A percentile compares a stretch with the other conserved stretches of the same genome.
These are phyloP conservation scores for Patiria pectinifera DNA, from an alignment of 53 echinoderm and acorn worm species.

Conservation along the genomic window DNA sequence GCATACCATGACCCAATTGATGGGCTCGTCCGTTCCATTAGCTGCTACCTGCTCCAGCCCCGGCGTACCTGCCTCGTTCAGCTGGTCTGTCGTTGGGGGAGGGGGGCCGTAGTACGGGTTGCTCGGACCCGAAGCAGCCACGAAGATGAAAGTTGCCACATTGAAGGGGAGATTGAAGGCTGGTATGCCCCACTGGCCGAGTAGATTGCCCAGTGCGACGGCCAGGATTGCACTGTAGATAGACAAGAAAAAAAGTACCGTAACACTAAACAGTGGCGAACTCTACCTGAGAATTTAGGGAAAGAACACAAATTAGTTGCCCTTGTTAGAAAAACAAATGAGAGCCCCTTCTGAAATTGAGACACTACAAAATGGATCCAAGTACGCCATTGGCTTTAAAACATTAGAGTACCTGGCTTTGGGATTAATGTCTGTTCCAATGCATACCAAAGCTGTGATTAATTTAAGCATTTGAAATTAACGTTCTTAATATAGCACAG, in stretches of 20 bases:
- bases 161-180: conserved; percentile 87
- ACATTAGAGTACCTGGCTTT: no score
- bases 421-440: no score
- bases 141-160: conserved; percentile 66
- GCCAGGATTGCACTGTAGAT: conserved; percentile 66
- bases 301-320: background rate
- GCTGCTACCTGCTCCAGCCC: background rate
- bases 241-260: background rate
- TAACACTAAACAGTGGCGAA: background rate
- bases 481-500: no score
- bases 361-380: no score
- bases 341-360: no score
- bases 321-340: no score
- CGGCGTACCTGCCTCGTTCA: background rate
- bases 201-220: conserved; percentile 73
- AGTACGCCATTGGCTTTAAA: no score
- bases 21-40: conserved; percentile 41
- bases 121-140: conserved; percentile 54
- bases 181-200: conserved; percentile 69
- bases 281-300: background rate
- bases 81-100: background rate
- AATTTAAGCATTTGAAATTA: no score
- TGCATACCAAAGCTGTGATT: no score
- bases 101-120: conserved; percentile 62
- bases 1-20: conserved; percentile 76